These are phyloP conservation scores for Beroe ovata DNA, from an alignment of 37 sponge, comb jelly and placozoan species.

Conservation along the genomic window DNA sequence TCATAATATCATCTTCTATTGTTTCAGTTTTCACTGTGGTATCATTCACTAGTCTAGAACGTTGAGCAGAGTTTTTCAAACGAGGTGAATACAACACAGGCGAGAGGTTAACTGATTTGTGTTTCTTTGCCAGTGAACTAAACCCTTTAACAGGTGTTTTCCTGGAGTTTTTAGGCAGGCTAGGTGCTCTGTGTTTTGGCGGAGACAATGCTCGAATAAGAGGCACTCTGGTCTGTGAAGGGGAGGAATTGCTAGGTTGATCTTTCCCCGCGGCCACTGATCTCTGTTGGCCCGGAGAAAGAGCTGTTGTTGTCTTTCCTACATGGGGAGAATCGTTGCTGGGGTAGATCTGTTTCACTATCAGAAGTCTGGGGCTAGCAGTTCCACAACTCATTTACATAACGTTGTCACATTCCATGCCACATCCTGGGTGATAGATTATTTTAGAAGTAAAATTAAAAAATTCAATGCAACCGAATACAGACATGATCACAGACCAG, in stretches of 20 bases:
- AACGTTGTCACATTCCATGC: too few relatives aligned
- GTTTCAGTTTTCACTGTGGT: not conserved
- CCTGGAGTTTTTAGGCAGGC: not conserved
- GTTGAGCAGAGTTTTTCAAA: not conserved
- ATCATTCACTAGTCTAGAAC: not conserved
- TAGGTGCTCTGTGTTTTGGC: not conserved
- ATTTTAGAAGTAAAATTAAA: too few relatives aligned
- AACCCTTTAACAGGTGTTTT: slow-evolving; percentile 6
- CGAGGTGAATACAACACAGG: slow-evolving; percentile 22
- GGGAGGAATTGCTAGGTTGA: too few relatives aligned
- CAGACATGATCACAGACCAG: too few relatives aligned
- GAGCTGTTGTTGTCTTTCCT: too few relatives aligned
- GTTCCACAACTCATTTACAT: slow-evolving; percentile 45
- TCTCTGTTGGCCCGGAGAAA: too few relatives aligned
- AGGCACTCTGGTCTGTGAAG: too few relatives aligned
- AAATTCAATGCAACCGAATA: too few relatives aligned
- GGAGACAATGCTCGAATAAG: too few relatives aligned
- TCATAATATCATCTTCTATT: not conserved
- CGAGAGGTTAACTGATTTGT: slow-evolving; percentile 38
- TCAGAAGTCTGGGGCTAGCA: not conserved
- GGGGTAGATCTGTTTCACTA: slow-evolving; percentile 28
- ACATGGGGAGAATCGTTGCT: too few relatives aligned
- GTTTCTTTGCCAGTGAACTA: not conserved
- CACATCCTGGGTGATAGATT: too few relatives aligned
- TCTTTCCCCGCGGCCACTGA: too few relatives aligned